These are phyloP conservation scores for Leptura quadrifasciata DNA, from an alignment of 2,888 invertebrate genomes.

Conservation along the genomic window DNA sequence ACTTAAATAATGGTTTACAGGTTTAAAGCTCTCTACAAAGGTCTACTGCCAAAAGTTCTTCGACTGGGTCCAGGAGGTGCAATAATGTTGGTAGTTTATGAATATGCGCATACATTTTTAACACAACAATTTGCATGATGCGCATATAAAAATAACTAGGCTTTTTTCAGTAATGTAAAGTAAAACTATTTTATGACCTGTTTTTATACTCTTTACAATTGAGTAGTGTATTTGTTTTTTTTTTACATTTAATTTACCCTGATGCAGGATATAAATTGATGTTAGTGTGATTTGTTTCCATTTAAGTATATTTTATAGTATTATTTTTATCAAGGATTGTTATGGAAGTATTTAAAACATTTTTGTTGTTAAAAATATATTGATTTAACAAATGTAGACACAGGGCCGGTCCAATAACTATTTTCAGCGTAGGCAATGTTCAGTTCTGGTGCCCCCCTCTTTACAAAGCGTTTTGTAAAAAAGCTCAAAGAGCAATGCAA, in stretches of 20 bases:
- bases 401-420: too few species aligned
- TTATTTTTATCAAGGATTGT: background rate
- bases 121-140: slow-evolving; percentile 73
- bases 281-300: background rate
- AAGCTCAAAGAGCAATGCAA: too few species aligned
- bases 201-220: slow-evolving; percentile 2
- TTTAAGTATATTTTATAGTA: background rate
- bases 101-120: slow-evolving; percentile 87
- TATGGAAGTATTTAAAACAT: background rate
- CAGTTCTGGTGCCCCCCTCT: too few species aligned
- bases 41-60: slow-evolving; percentile 91
- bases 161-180: background rate
- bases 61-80: slow-evolving; percentile 96
- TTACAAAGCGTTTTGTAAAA: too few species aligned
- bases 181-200: slow-evolving; percentile 1
- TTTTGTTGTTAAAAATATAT: background rate
- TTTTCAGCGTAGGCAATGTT: too few species aligned
- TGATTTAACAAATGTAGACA: background rate
- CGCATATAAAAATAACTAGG: background rate
- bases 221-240: background rate
- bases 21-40: slow-evolving; percentile 92
- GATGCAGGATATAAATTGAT: background rate
- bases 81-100: slow-evolving; percentile 95
- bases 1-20: slow-evolving; percentile 74
- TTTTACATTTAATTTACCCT: background rate